A percentile compares a stretch with the other conserved stretches of the same genome.
Evolutionary conservation across 2,113 vertebrate genomes (phyloP).

Genomic region (Corythaixoides concolor): DNA sequence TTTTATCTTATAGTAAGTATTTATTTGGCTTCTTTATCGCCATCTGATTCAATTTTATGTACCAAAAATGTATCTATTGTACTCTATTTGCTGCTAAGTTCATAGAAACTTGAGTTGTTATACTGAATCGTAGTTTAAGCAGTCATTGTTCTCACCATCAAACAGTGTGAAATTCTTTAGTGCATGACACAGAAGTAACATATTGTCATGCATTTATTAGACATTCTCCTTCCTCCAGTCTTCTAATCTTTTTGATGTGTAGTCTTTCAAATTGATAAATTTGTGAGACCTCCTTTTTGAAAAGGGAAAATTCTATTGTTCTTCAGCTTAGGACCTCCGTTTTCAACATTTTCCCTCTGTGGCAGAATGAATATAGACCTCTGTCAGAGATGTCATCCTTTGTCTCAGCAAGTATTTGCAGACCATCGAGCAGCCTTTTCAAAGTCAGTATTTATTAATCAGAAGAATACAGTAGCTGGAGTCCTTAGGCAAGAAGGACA

Average conservation of each 20-base stretch:
- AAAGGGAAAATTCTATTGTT: not conserved
- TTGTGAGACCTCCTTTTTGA: not conserved
- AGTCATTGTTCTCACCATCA: not conserved
- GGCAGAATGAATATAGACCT: not conserved
- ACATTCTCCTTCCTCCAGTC: not conserved
- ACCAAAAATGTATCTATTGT: not conserved
- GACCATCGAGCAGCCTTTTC: not conserved
- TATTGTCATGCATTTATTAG: not conserved
- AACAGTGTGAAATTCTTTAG: not conserved
- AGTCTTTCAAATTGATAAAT: not conserved
- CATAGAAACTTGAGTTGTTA: not conserved
- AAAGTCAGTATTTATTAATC: constrained; percentile 37
- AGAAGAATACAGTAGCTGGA: constrained; percentile 23
- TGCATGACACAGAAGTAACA: not conserved
- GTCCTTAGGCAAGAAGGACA: not conserved
- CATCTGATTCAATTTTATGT: not conserved
- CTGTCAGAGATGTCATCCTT: constrained; percentile 12
- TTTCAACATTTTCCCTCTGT: not conserved
- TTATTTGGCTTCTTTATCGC: not conserved
- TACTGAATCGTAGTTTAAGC: not conserved
- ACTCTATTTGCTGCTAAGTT: not conserved
- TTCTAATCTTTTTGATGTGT: not conserved
- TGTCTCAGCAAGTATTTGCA: constrained; percentile 12
- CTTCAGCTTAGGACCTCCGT: not conserved
- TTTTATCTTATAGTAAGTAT: not conserved